These are phyloP conservation scores for Rhagoletis zephyria DNA, from an alignment of 1,140 invertebrate genomes.

Conservation along the genomic window DNA sequence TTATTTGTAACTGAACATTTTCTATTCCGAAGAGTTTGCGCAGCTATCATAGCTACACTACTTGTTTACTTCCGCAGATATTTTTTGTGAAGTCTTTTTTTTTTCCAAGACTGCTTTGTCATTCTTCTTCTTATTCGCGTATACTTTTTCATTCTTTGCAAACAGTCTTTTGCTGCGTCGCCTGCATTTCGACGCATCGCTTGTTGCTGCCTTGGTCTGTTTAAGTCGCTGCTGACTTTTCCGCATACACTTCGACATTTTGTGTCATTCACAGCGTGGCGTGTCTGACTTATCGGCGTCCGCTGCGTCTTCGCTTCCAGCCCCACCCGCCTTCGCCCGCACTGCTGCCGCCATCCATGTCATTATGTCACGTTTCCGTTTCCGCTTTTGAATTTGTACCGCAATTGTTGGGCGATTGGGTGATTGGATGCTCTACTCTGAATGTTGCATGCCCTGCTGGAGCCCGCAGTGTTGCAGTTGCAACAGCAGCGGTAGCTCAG, in stretches of 20 bases:
- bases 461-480: not conserved
- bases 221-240: not conserved
- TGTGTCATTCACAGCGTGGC: slow-evolving; percentile 36
- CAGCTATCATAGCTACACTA: slow-evolving; percentile 7
- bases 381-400: slow-evolving; percentile 54
- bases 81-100: slow-evolving; percentile 12
- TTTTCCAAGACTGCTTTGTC: slow-evolving; percentile 12
- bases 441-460: not conserved
- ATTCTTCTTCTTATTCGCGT: not conserved
- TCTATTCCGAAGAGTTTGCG: slow-evolving; percentile 19
- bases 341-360: not conserved
- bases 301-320: not conserved
- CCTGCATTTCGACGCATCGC: slow-evolving; percentile 7
- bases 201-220: not conserved
- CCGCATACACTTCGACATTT: slow-evolving; percentile 32
- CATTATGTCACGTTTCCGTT: slow-evolving; percentile 57
- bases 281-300: slow-evolving; percentile 8
- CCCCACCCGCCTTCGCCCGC: not conserved
- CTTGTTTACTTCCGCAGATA: not conserved
- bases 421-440: not conserved
- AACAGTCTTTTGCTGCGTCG: slow-evolving; percentile 37
- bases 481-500: not conserved
- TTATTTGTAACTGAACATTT: slow-evolving; percentile 1
- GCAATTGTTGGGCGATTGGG: slow-evolving; percentile 32
- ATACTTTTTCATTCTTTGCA: not conserved